Evolutionary conservation across 2,113 vertebrate genomes (phyloP).

Genomic region (Campylorhamphus procurvoides): DNA sequence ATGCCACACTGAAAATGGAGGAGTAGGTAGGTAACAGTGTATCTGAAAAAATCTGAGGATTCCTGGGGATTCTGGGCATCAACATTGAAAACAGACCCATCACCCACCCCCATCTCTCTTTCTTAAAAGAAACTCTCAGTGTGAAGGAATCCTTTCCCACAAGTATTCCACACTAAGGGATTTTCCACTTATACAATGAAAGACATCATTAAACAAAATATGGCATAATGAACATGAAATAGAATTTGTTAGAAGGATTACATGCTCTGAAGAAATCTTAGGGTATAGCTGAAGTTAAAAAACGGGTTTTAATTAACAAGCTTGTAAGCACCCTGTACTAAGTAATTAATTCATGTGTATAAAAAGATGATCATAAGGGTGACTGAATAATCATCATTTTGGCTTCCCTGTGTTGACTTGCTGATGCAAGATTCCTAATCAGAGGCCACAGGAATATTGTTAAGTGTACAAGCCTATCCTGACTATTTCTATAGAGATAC

Average conservation of each 20-base stretch:
- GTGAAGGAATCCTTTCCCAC: neutral
- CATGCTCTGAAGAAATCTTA: neutral
- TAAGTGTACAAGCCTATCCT: neutral
- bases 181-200: neutral
- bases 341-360: conserved; percentile 45
- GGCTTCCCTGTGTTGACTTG: neutral
- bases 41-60: neutral
- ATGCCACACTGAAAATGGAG: neutral
- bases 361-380: conserved; percentile 18
- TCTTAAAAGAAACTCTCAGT: neutral
- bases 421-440: neutral
- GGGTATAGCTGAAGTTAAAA: neutral
- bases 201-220: neutral
- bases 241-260: neutral
- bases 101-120: neutral
- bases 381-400: conserved; percentile 14
- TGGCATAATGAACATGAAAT: neutral
- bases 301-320: conserved; percentile 21
- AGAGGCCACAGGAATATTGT: neutral
- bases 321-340: neutral
- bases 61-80: neutral
- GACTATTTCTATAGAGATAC: neutral
- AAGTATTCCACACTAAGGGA: neutral
- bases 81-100: neutral
- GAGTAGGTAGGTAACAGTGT: neutral